Evolutionary conservation across 2,888 invertebrate genomes (phyloP).

Genomic region (Resseliella maxima): DNA sequence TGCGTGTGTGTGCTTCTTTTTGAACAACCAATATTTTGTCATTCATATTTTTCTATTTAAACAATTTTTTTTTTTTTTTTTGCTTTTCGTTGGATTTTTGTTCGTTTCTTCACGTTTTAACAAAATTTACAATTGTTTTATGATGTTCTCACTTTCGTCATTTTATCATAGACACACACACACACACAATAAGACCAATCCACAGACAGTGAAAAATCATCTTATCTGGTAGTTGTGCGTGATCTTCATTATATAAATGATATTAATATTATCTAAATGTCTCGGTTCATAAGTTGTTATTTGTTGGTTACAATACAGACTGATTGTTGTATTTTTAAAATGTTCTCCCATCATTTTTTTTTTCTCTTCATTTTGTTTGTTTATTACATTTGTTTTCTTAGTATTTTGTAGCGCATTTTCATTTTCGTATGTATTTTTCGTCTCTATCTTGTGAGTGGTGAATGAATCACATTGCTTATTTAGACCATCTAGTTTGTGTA

Average conservation of each 20-base stretch:
- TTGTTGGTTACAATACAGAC: constrained; percentile 16
- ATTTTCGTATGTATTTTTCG: neutral
- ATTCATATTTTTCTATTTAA: neutral
- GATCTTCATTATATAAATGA: constrained; percentile 44
- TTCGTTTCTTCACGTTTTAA: neutral
- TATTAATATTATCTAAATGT: constrained; percentile 48
- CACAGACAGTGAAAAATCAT: neutral
- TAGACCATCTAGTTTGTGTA: neutral
- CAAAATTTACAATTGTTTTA: neutral
- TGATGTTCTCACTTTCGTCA: neutral
- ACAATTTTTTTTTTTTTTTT: neutral
- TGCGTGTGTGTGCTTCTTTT: no score
- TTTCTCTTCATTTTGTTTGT: constrained; percentile 24
- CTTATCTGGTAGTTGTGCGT: constrained; percentile 22
- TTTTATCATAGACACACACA: neutral
- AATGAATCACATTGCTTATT: neutral
- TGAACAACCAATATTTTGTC: no score
- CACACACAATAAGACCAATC: neutral
- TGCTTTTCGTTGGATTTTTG: neutral
- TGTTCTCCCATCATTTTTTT: neutral
- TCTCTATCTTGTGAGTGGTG: neutral
- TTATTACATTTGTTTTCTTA: constrained; percentile 40
- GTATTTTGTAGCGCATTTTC: neutral
- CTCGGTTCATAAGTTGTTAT: constrained; percentile 39
- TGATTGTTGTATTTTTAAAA: constrained; percentile 47